These are phyloP conservation scores for Actinostola sp. DNA, from an alignment of 92 coral and sea anemone species.

Conservation along the genomic window DNA sequence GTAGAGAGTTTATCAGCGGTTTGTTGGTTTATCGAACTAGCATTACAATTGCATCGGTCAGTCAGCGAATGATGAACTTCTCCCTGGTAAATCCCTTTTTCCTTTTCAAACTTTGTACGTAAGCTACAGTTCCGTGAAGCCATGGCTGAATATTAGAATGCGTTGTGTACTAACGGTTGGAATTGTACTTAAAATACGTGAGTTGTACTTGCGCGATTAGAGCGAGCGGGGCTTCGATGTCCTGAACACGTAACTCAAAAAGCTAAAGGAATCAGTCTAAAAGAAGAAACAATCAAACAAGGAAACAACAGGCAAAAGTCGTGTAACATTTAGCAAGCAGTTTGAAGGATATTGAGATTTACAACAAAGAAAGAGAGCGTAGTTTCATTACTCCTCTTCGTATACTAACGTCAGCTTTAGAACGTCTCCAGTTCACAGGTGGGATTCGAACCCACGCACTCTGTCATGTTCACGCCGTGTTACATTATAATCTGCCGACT, in stretches of 20 bases:
- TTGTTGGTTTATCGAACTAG: not conserved
- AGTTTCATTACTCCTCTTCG: no score
- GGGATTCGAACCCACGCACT: not conserved
- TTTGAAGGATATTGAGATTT: no score
- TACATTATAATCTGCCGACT: no score
- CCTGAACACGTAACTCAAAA: not conserved
- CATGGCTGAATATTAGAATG: not conserved
- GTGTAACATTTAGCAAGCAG: no score
- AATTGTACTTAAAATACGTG: not conserved
- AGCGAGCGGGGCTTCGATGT: not conserved
- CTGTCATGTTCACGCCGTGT: no score
- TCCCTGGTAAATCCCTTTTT: slow-evolving; percentile 1
- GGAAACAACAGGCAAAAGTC: no score
- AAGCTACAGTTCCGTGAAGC: slow-evolving; percentile 6
- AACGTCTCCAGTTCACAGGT: not conserved
- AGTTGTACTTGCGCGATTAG: not conserved
- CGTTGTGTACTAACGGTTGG: not conserved
- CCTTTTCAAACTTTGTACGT: slow-evolving; percentile 7
- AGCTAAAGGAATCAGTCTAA: no score
- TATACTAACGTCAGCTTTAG: not conserved
- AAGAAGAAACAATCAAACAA: no score
- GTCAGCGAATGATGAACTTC: no score
- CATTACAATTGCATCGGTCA: not conserved
- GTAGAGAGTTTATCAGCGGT: slow-evolving; percentile 2
- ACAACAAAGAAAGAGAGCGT: no score